Base-by-base conservation (phyloP, 1,140 invertebrate species). In the Proctacanthus coquilletti region DNA sequence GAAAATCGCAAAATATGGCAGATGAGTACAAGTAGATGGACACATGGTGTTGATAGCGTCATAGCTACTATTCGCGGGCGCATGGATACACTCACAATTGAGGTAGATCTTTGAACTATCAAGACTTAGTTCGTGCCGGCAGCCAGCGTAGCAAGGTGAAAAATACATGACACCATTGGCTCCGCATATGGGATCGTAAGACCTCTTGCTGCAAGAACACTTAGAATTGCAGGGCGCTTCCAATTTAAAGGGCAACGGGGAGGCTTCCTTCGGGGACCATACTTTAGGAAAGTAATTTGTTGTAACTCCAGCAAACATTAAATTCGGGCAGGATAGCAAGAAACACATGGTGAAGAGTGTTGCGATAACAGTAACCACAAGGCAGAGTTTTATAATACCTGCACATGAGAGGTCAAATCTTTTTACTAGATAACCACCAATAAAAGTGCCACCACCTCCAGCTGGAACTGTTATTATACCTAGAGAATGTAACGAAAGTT, bases 121-220 rank as follows among this genome's bases (percentile, higher is more conserved):
- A 14, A 46, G 45, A 10, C 53, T 51, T 5, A 52, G 47, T 42
- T 69, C 67, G 21, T 53, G 33, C 13, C 60, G 57, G 57, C 85
- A 89, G 19, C 81, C 85, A 1, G 85, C 85, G 62, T 80, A 74
- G 53, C 84, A 89, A 0, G 84, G 75, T 21, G 81, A 86, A 60
- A 77, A 87, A 55, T 87, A 89, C 45, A 80, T 79, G 17, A 81
- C 62, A 17, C 75, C 77, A 61, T 88, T 77, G 8, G 70, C 69
- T 5, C 84, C 84, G 60, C 85, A 91, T 42, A 60, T 52, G 4
- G 76, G 77, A 46, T 72, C 65, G 45, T 69, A 75, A 34, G 68
- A 52, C 5, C 52, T 57, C 35, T 49, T 56, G 5, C 56, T 62
- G 51, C 79, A 81, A 1, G 56, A 63, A 50, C 80, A 83, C 3